These are phyloP conservation scores for Dinomys branickii DNA, from an alignment of 2,113 vertebrate genomes.

Conservation along the genomic window DNA sequence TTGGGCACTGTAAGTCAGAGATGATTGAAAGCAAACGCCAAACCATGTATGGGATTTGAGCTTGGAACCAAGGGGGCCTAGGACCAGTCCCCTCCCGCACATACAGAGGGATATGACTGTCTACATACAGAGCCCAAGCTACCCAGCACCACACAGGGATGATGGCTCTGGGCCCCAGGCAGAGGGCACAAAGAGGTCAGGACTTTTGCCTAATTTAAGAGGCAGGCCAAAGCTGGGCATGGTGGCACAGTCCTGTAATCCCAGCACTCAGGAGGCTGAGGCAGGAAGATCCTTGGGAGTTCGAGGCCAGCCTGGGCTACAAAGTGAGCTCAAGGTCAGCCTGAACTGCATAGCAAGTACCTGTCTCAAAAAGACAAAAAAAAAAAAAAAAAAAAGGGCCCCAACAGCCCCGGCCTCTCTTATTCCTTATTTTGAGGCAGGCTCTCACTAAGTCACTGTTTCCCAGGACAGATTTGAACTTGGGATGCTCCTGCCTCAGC, in stretches of 20 bases:
- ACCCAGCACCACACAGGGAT: not conserved
- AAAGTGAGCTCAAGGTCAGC: too few species aligned
- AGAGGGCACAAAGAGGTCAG: not conserved
- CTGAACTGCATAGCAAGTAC: too few species aligned
- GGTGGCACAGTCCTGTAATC: not conserved
- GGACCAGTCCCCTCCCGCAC: not conserved
- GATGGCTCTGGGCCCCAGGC: not conserved
- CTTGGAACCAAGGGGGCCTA: not conserved
- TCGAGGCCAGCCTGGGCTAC: not conserved
- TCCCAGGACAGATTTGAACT: not conserved
- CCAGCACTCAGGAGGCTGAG: not conserved
- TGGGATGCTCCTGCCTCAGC: not conserved
- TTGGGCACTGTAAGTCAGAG: not conserved
- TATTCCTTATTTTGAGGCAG: not conserved
- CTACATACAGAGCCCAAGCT: not conserved
- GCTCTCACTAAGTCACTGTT: not conserved
- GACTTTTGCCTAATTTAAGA: constrained; percentile 3
- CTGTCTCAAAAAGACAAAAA: too few species aligned
- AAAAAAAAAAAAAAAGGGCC: too few species aligned
- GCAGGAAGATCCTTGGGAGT: not conserved
- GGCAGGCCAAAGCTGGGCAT: not conserved
- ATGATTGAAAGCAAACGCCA: not conserved
- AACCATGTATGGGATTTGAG: not conserved
- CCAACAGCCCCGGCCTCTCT: not conserved
- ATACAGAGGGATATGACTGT: not conserved